Evolutionary conservation across 2,113 vertebrate species (phyloP).

Genomic region (Desmodus rotundus): DNA sequence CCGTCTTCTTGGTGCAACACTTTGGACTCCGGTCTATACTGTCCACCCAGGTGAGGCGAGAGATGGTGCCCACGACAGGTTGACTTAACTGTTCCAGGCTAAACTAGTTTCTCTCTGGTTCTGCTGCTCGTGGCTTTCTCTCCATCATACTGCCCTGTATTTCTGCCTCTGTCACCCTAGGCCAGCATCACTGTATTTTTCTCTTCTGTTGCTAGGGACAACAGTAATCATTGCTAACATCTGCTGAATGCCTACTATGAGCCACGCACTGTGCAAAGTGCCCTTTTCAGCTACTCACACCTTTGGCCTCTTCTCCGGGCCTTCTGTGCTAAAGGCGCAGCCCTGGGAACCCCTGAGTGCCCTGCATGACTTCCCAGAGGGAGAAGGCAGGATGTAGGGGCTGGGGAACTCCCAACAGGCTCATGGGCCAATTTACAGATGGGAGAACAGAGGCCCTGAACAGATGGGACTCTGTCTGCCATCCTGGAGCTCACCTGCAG

Average conservation of each 20-base stretch:
- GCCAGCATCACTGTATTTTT: not conserved
- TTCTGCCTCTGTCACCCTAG: not conserved
- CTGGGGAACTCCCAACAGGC: not conserved
- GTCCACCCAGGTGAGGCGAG: not conserved
- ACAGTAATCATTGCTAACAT: too few species aligned
- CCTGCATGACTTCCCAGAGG: not conserved
- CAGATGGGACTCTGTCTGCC: fast-evolving
- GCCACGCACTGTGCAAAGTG: not conserved
- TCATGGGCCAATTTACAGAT: not conserved
- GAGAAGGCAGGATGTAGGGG: not conserved
- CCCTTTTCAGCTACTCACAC: not conserved
- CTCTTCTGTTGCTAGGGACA: too few species aligned
- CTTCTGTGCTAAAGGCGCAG: not conserved
- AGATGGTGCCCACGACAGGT: not conserved
- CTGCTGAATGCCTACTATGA: not conserved
- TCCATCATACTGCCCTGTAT: not conserved
- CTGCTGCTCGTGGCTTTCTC: not conserved
- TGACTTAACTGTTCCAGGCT: not conserved
- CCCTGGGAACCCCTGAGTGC: not conserved
- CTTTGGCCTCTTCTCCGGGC: not conserved
- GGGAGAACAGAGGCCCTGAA: not conserved
- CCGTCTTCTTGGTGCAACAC: not conserved
- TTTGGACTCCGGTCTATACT: too few species aligned
- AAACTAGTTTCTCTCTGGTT: not conserved
- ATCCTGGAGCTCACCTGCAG: not conserved